These are phyloP conservation scores for Tetropium fuscum DNA, from an alignment of 2,888 invertebrate species.

Conservation along the genomic window DNA sequence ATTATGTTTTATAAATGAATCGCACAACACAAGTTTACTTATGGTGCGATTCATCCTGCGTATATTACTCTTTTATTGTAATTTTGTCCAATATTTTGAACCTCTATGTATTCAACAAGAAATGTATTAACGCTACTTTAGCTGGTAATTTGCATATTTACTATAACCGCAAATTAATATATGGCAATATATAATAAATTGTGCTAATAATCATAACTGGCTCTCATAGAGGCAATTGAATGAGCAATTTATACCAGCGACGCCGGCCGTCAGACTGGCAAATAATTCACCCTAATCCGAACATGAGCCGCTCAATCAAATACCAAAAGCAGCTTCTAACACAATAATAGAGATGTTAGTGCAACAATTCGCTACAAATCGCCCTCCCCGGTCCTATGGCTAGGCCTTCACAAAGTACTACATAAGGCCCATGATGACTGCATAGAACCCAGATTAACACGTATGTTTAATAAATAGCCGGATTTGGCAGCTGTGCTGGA, in stretches of 20 bases:
- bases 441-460: constrained; percentile 64
- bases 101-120: too few species aligned
- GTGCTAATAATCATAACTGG: constrained; percentile 18
- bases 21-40: too few species aligned
- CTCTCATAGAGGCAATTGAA: constrained; percentile 21
- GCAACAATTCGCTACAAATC: constrained; percentile 61
- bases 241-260: constrained; percentile 33
- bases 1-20: too few species aligned
- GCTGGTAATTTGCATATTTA: too few species aligned
- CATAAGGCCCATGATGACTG: constrained; percentile 45
- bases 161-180: too few species aligned
- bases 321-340: constrained; percentile 60
- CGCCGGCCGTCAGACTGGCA: constrained; percentile 44
- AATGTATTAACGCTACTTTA: too few species aligned
- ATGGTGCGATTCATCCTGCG: too few species aligned
- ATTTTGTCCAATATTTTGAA: too few species aligned
- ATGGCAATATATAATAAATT: too few species aligned
- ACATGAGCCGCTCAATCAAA: constrained; percentile 63
- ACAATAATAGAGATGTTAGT: constrained; percentile 64
- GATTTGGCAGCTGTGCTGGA: constrained; percentile 65
- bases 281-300: constrained; percentile 56
- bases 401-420: constrained; percentile 15
- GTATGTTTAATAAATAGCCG: constrained; percentile 68
- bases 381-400: constrained; percentile 41
- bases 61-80: too few species aligned